Base-by-base conservation (phyloP, 2,113 vertebrate species). In the Cyanistes caeruleus region DNA sequence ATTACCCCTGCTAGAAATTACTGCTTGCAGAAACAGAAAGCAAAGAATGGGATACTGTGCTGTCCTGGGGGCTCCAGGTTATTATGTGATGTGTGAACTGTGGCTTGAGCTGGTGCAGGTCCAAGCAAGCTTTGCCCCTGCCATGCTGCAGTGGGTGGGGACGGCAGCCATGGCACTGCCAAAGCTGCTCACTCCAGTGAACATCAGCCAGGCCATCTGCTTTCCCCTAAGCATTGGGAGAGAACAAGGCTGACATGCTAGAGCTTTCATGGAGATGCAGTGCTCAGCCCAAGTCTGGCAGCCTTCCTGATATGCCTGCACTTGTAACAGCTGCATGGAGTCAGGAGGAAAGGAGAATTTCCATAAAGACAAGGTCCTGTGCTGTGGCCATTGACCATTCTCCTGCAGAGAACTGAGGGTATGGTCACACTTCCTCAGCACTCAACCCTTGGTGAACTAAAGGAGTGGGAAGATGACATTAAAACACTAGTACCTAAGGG, bases 81-180 rank as follows among this genome's bases (percentile, higher is more conserved):
- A 35, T 55, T n/a, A 48, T 2, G 25, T 74, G 13, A 43, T n/a
- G 17, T 22, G 15, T 15, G 46, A 87, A 24, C 51, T 84, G 59
- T 13, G 6, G 12, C 31, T 74, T 77, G 21, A 87, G 68, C 37
- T 6, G 4, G 31, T 62, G 64, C 13, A 80, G 37, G 9, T 87
- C 49, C 68, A 64, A 60, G 73, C 16, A 11, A 77, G 27, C 51
- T 59, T 84, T 74, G 41, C 4, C n/a, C 63, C 15, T 3, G 2
- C 24, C 2, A 1, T 53, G 37, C 19, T 0, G 1, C 68, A 65
- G 63, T 0, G 0, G 21, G 21, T 52, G 16, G 7, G 18, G 15
- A 91, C 51, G 48, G 15, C 35, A 91, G 46, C 51, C n/a, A 33
- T 0, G 2, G 46, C 17, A 28, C 51, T 87, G 69, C 59, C 87